A percentile compares a stretch with the other conserved stretches of the same genome.
These are phyloP conservation scores for Siphlonurus alternatus DNA, from an alignment of 2,888 invertebrate genomes.

Conservation along the genomic window DNA sequence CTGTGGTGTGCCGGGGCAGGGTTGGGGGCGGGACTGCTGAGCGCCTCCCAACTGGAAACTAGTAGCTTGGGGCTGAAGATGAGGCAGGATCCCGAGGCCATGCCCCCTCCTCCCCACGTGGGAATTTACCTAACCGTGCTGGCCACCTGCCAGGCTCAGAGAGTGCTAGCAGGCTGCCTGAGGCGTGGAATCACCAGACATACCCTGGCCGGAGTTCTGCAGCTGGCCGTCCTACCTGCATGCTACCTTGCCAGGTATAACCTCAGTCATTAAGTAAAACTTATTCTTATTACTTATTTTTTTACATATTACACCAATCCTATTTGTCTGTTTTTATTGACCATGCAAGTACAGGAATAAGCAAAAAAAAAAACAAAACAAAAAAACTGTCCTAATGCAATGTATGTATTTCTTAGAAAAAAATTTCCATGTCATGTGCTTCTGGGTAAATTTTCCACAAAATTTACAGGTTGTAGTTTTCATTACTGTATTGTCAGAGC, in stretches of 20 bases:
- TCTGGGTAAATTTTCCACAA: too few relatives aligned
- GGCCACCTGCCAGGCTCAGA: neutral
- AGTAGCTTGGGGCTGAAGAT: neutral
- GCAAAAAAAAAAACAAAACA: too few relatives aligned
- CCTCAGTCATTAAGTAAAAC: neutral
- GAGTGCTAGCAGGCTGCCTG: neutral
- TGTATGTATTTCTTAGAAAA: too few relatives aligned
- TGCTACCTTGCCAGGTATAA: neutral
- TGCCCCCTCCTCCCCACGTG: neutral
- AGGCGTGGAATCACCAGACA: neutral
- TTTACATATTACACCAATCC: too few relatives aligned
- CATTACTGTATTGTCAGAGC: too few relatives aligned
- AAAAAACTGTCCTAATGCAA: too few relatives aligned
- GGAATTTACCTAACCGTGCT: neutral
- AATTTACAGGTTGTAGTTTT: too few relatives aligned
- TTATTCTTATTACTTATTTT: neutral
- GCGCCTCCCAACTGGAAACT: neutral
- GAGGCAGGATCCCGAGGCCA: neutral
- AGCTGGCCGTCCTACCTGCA: neutral
- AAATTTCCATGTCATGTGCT: too few relatives aligned
- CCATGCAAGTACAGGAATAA: too few relatives aligned
- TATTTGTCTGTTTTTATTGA: too few relatives aligned
- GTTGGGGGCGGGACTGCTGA: neutral
- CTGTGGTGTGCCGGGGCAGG: neutral
- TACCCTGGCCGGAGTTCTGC: neutral